phyloP scores from a whole-genome alignment of 1,140 invertebrate species.

The Drosophila busckii region DNA sequence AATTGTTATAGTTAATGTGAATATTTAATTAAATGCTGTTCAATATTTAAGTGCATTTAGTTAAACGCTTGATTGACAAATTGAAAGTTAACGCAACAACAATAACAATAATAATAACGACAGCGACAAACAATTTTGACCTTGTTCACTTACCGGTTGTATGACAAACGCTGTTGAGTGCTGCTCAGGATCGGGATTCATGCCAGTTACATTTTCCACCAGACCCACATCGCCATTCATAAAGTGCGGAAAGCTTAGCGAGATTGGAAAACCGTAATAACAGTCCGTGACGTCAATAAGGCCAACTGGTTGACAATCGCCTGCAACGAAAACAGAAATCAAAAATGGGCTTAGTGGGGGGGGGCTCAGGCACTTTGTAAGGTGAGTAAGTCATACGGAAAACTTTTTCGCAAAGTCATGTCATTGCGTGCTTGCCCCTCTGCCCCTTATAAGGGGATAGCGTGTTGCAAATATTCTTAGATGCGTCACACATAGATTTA shows the following conservation, averaged over 20 bases:
- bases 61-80: conserved; percentile 30
- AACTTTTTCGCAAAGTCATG: conserved; percentile 1
- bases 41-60: conserved; percentile 22
- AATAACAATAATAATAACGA: conserved; percentile 10
- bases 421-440: background rate
- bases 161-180: conserved; percentile 87
- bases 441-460: conserved; percentile 7
- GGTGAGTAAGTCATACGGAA: conserved; percentile 27
- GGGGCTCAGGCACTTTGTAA: too few species aligned
- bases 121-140: conserved; percentile 4
- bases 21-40: conserved; percentile 31
- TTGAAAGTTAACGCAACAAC: conserved; percentile 31
- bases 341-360: too few species aligned
- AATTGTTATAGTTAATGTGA: conserved; percentile 36
- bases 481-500: conserved; percentile 3
- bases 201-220: conserved; percentile 84
- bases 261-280: conserved; percentile 92
- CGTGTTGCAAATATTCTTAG: conserved; percentile 8
- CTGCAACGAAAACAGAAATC: conserved; percentile 62
- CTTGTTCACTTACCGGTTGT: conserved; percentile 82
- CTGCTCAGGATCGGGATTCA: conserved; percentile 83
- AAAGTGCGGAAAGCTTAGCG: conserved; percentile 94
- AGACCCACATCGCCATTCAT: conserved; percentile 85
- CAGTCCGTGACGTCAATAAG: conserved; percentile 89
- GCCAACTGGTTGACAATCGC: conserved; percentile 84